Evolutionary conservation across 2,797 vertebrate genomes (phyloP).

Genomic region (Serranus cabrilla): DNA sequence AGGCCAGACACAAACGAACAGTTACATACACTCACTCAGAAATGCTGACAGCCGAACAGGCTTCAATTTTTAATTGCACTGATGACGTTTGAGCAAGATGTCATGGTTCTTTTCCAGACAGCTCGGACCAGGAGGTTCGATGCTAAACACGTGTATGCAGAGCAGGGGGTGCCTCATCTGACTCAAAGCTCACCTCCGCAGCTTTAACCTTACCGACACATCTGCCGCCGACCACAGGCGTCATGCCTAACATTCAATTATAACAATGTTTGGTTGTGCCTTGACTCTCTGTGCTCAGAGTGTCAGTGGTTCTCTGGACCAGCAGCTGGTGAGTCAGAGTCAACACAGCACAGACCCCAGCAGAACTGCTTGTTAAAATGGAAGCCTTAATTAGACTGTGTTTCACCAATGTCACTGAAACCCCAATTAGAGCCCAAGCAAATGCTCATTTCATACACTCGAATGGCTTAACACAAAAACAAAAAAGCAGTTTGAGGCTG

Average conservation of each 20-base stretch:
- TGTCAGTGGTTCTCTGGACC: slow-evolving; percentile 61
- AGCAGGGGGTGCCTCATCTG: slow-evolving; percentile 31
- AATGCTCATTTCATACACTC: slow-evolving; percentile 52
- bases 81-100: slow-evolving; percentile 36
- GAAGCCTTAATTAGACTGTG: slow-evolving; percentile 76
- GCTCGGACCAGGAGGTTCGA: slow-evolving; percentile 22
- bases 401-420: slow-evolving; percentile 66
- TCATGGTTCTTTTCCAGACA: slow-evolving; percentile 48
- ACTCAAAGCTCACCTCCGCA: slow-evolving; percentile 38
- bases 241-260: slow-evolving; percentile 60
- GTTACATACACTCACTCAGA: slow-evolving; percentile 19
- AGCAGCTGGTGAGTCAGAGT: slow-evolving; percentile 74
- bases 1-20: slow-evolving; percentile 44
- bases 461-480: slow-evolving; percentile 27
- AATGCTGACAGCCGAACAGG: slow-evolving; percentile 30
- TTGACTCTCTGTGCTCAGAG: slow-evolving; percentile 45
- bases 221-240: slow-evolving; percentile 45
- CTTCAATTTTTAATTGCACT: slow-evolving; percentile 57
- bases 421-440: slow-evolving; percentile 62
- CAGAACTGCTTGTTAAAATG: slow-evolving; percentile 76
- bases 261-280: slow-evolving; percentile 59
- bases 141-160: slow-evolving; percentile 7
- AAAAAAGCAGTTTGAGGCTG: slow-evolving; percentile 17
- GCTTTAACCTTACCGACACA: slow-evolving; percentile 33
- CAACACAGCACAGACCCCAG: slow-evolving; percentile 57